Evolutionary conservation across 2,888 invertebrate species (phyloP), one percentile per base, ranked within the genome.

Genomic region (Galeopsomyia nigrocyanea): DNA sequence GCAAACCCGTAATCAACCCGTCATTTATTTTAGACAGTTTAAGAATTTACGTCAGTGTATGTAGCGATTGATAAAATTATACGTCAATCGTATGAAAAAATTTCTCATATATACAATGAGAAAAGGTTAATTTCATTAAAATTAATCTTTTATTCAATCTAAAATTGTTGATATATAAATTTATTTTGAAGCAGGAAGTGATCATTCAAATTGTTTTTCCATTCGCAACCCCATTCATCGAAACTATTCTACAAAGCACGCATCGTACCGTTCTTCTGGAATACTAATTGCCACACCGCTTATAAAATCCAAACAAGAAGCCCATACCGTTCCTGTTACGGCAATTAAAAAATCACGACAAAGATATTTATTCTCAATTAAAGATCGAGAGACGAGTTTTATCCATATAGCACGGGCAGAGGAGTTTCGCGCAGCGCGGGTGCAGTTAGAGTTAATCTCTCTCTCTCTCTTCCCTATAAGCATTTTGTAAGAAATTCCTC

Each of bases 361-460:
- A 49, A 69, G 72, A 73, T 39, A 75, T 75, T 75, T 70, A 75
- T 73, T 46, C 73, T 63, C 75, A 73, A 75, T 75, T 75, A 66
- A 73, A 70, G 61, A 63, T 67, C 17, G 19, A 17, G 50, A 39
- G 39, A 10, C 26, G 39, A 39, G 39, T 74, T 39, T 71, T 74
- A 71, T 74, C 67, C 71, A 68, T 65, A 65, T 56, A 60, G 58
- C 55, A 53, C 53, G 17, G n/a, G 51, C 39, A 49, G 39, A 22
- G 13, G 51, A 7, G 58, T 53, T 13, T 10, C 39, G 39, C 39
- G 39, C n/a, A n/a, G n/a, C 53, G 19, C 13, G 46, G 21, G 2
- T 17, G 57, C 49, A 46, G 65, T 71, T 63, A 19, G 31, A 70
- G 62, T 69, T 65, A 73, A 73, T 70, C 57, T 68, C 66, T 57